phyloP scores from a whole-genome alignment of 2,113 vertebrate species.

The Aphelocoma coerulescens region DNA sequence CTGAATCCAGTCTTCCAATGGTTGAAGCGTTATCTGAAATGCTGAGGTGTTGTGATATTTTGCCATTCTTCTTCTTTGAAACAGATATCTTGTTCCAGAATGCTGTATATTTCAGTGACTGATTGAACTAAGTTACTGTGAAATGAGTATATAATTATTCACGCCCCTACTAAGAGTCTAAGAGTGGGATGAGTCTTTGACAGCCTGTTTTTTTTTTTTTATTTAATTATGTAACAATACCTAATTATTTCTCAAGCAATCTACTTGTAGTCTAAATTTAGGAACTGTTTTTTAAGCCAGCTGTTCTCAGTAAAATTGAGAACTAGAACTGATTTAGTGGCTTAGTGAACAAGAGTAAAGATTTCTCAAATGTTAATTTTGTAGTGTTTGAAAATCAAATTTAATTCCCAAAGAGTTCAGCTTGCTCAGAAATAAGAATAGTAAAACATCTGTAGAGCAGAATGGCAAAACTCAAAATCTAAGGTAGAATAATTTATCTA shows the following conservation, averaged over 20 bases:
- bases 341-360: neutral
- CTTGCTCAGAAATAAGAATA: neutral
- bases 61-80: neutral
- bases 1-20: neutral
- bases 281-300: neutral
- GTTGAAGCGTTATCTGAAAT: neutral
- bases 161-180: neutral
- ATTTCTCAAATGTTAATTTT: neutral
- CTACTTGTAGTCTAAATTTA: slow-evolving; percentile 34
- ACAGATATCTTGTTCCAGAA: neutral
- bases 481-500: neutral
- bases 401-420: neutral
- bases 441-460: neutral
- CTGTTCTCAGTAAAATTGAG: neutral
- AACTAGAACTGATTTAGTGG: neutral
- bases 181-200: slow-evolving; percentile 9
- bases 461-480: neutral
- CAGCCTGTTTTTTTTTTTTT: neutral
- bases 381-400: neutral
- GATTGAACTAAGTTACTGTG: slow-evolving; percentile 11
- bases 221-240: neutral
- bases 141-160: slow-evolving; percentile 44
- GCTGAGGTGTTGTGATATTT: neutral
- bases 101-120: neutral
- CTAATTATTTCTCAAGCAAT: slow-evolving; percentile 47